Base-by-base conservation (phyloP, 92 coral and sea anemone species). In the Parazoanthus atlanticus region DNA sequence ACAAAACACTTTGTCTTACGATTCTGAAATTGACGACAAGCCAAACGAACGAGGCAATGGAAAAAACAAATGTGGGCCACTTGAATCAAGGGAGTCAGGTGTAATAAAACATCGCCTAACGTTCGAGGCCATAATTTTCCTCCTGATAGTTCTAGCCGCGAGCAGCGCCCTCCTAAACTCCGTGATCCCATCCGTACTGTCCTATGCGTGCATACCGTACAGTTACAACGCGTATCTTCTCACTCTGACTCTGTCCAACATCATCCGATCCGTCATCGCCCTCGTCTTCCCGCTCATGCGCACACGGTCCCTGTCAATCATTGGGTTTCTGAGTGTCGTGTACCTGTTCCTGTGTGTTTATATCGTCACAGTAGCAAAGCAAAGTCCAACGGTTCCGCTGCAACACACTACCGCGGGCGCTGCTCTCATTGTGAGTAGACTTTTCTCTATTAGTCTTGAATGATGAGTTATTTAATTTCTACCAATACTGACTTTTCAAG, bases 191-290 rank as follows among this genome's bases (percentile, higher is more conserved):
- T 93, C 98, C 17, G 89, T 96, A 78, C 98, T 94, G 88, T 82
- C 98, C 25, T 96, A 84, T 75, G 96, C 98, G 54, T 94, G 98
- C 79, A 93, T 96, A 30, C 98, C 98, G 1, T 96, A 96, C 88
- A 95, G 98, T 70, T 91, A 93, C 88, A 90, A 95, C 78, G 93
- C 93, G 15, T 96, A 96, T 72, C 96, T 92, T 32, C 91, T 94
- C 38, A 93, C 98, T 6, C 88, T 96, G 76, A 94, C 96, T 0
- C 88, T 96, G 43, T 96, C 98, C 6, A 94, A 93, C 86, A 93
- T 96, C 40, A 95, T 94, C 26, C 95, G 93, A 64, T 96, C 98
- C 3, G 81, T 96, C 67, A 92, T 95, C 8, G 92, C 98, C 70
- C 91, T 96, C 38, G 80, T 91, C 88, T 96, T 96, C 74, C 96